Evolutionary conservation across 2,888 invertebrate genomes (phyloP).

Genomic region (Andrena marginata): DNA sequence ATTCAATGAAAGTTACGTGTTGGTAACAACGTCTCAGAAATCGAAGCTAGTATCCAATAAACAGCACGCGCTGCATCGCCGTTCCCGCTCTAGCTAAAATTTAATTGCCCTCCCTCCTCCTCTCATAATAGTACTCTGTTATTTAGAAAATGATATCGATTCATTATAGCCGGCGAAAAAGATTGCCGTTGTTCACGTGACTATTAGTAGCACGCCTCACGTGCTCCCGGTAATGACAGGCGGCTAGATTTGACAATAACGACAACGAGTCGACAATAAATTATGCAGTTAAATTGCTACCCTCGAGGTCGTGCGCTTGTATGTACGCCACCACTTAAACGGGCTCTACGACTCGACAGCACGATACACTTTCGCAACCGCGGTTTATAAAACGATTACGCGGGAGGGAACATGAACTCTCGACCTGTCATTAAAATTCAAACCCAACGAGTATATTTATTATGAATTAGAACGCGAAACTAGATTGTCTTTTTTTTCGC

Average conservation of each 20-base stretch:
- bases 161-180: slow-evolving; percentile 41
- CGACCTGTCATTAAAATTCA: not conserved
- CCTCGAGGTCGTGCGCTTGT: slow-evolving; percentile 25
- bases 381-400: slow-evolving; percentile 34
- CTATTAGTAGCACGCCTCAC: slow-evolving; percentile 40
- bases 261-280: slow-evolving; percentile 56
- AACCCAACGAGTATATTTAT: not conserved
- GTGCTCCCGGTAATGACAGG: slow-evolving; percentile 32
- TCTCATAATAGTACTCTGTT: not conserved
- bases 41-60: slow-evolving; percentile 3
- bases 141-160: slow-evolving; percentile 22
- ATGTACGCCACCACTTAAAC: slow-evolving; percentile 18
- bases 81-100: slow-evolving; percentile 19
- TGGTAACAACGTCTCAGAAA: slow-evolving; percentile 10
- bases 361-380: slow-evolving; percentile 25
- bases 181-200: slow-evolving; percentile 46
- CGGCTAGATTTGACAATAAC: slow-evolving; percentile 29
- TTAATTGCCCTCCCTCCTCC: not conserved
- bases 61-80: not conserved
- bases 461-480: not conserved
- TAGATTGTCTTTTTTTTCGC: not conserved
- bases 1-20: slow-evolving; percentile 6
- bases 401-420: not conserved
- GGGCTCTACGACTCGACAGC: not conserved
- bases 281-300: slow-evolving; percentile 60